Base-by-base conservation (phyloP, 2,113 vertebrate genomes). In the Drymodes brunneopygia region DNA sequence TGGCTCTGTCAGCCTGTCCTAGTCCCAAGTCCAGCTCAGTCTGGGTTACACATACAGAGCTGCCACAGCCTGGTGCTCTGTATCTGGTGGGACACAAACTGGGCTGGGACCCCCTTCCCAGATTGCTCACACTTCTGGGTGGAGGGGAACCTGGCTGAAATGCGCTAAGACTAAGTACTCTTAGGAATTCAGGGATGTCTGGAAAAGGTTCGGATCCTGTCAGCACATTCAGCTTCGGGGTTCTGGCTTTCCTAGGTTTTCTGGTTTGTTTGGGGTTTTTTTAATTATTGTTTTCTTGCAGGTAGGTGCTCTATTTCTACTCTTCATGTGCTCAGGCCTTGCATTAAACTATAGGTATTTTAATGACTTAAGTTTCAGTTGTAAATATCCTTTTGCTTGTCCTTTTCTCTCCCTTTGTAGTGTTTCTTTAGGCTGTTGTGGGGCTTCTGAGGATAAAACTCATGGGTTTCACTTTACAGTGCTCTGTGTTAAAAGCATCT, bases 1-100 rank as follows among this genome's bases (percentile, higher is more conserved):
- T 23, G 27, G 60, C 56, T 81, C 11, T 0, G 0, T 58, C 29
- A 27, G 31, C 31, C 36, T 3, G 0, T 28, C 53, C 38, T 6
- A 0, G 40, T 71, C 83, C 65, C 58, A 62, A 51, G 66, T 60
- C 72, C 38, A 17, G 25, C 56, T 67, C 31, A 60, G n/a, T 45
- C 64, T 33, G 40, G 53, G 29, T 12, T 51, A 21, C 18, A 14
- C 16, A 1, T 9, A 25, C n/a, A 36, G 18, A 45, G 47, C 45
- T 61, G 57, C 28, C 45, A 18, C 40, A 45, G 31, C 48, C 51
- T 35, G 31, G 12, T 38, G 64, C 51, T 11, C 16, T 53, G 47
- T 21, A 5, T 44, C 51, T 5, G 2, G 12, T 36, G 44, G 40
- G 58, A 21, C 33, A 31, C 54, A 29, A 10, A 1, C 31, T 1